These are phyloP conservation scores for Puma concolor DNA, from an alignment of 2,113 vertebrate species.

Conservation along the genomic window DNA sequence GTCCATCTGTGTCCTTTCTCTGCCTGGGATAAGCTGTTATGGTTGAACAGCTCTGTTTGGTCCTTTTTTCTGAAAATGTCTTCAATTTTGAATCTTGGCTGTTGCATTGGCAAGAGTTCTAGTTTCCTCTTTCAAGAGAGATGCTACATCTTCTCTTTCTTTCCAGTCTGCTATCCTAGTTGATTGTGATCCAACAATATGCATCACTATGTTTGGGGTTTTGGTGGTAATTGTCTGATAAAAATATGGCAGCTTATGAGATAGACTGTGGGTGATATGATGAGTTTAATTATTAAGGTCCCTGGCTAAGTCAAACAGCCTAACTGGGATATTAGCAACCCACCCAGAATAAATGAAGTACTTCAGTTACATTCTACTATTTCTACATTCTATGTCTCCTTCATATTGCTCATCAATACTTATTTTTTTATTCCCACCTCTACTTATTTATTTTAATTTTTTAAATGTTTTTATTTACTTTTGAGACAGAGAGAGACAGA, in stretches of 20 bases:
- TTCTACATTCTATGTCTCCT: not conserved
- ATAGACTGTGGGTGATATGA: not conserved
- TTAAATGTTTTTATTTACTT: no score
- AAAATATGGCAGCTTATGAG: not conserved
- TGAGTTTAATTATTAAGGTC: slow-evolving; percentile 1
- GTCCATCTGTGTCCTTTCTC: slow-evolving; percentile 56
- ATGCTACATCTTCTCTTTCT: not conserved
- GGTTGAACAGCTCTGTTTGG: not conserved
- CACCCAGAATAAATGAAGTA: not conserved
- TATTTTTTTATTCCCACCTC: not conserved
- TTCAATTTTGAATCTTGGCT: not conserved
- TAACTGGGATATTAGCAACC: not conserved
- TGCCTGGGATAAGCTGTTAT: not conserved
- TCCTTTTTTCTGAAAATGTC: slow-evolving; percentile 35
- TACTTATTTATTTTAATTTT: no score
- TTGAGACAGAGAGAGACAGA: no score
- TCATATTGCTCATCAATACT: not conserved
- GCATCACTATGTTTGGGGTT: not conserved
- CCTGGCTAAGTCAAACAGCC: not conserved
- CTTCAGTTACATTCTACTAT: not conserved
- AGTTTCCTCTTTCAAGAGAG: not conserved
- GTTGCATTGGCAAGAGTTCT: not conserved
- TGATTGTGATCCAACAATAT: not conserved
- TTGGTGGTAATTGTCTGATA: not conserved
- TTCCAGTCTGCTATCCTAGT: not conserved